A percentile compares a stretch with the other conserved stretches of the same genome.
Evolutionary conservation across 2,113 vertebrate species (phyloP).

Genomic region (Indicator indicator): DNA sequence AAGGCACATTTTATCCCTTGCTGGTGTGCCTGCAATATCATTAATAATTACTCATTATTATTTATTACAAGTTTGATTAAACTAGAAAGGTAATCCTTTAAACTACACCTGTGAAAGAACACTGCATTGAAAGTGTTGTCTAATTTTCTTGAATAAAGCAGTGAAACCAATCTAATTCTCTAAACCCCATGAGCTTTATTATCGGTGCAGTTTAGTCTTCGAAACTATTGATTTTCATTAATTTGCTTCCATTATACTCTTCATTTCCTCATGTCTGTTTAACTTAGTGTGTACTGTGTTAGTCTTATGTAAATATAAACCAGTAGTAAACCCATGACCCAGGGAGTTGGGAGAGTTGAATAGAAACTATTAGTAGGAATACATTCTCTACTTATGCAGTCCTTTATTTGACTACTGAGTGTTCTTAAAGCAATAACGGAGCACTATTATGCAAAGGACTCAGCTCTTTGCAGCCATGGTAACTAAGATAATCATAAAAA

Average conservation of each 20-base stretch:
- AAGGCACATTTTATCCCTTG: not conserved
- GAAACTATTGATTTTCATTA: conserved; percentile 69
- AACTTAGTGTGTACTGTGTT: conserved; percentile 47
- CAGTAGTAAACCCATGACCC: conserved; percentile 1
- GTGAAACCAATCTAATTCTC: conserved; percentile 58
- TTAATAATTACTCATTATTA: not conserved
- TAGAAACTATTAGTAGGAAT: not conserved
- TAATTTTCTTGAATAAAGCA: conserved; percentile 58
- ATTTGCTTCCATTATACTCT: conserved; percentile 67
- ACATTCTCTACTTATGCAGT: not conserved
- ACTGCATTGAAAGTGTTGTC: conserved; percentile 49
- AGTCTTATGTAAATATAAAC: not conserved
- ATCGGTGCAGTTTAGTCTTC: conserved; percentile 66
- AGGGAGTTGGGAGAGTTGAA: not conserved
- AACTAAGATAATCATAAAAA: not conserved
- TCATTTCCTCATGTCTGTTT: conserved; percentile 54
- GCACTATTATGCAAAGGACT: not conserved
- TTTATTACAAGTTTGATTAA: conserved; percentile 18
- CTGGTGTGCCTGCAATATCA: not conserved
- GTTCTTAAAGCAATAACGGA: not conserved
- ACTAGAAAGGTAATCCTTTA: not conserved
- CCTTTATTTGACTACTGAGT: not conserved
- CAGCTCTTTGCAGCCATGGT: not conserved
- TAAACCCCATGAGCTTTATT: conserved; percentile 71
- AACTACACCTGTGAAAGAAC: not conserved